phyloP scores from a whole-genome alignment of 2,888 invertebrate genomes.

The Hermodice carunculata region DNA sequence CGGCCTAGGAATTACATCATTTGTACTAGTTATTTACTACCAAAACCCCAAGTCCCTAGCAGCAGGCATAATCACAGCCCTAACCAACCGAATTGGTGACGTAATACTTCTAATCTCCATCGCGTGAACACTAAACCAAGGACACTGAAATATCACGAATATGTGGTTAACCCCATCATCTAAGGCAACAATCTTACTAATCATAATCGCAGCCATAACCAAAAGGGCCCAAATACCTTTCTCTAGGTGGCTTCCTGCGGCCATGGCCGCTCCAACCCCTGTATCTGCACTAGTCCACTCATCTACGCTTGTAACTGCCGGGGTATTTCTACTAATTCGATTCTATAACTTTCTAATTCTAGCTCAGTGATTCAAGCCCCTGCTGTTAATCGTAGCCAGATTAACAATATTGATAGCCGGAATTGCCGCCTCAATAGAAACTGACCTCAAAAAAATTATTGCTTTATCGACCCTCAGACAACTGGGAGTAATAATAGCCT shows the following conservation, averaged over 20 bases:
- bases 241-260: slow-evolving; percentile 82
- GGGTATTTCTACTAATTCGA: slow-evolving; percentile 81
- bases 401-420: slow-evolving; percentile 65
- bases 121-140: slow-evolving; percentile 51
- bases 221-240: slow-evolving; percentile 87
- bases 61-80: slow-evolving; percentile 80
- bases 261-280: slow-evolving; percentile 83
- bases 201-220: slow-evolving; percentile 76
- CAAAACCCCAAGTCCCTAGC: slow-evolving; percentile 79
- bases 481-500: slow-evolving; percentile 80
- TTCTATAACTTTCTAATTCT: slow-evolving; percentile 74
- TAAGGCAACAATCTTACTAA: slow-evolving; percentile 69
- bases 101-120: slow-evolving; percentile 77
- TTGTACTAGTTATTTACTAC: slow-evolving; percentile 81
- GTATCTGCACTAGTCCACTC: slow-evolving; percentile 84
- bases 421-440: slow-evolving; percentile 66
- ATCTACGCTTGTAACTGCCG: slow-evolving; percentile 83
- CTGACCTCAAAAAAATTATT: slow-evolving; percentile 83
- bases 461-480: slow-evolving; percentile 83
- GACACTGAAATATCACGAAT: slow-evolving; percentile 67
- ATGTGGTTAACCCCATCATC: slow-evolving; percentile 65
- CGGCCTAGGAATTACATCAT: slow-evolving; percentile 81
- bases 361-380: slow-evolving; percentile 68
- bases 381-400: slow-evolving; percentile 73
- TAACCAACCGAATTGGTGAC: slow-evolving; percentile 83